Percentiles rank a stretch among this genome's conserved stretches.
Evolutionary conservation across 2,113 vertebrate species (phyloP).

Genomic region (Microcebus jonahi): DNA sequence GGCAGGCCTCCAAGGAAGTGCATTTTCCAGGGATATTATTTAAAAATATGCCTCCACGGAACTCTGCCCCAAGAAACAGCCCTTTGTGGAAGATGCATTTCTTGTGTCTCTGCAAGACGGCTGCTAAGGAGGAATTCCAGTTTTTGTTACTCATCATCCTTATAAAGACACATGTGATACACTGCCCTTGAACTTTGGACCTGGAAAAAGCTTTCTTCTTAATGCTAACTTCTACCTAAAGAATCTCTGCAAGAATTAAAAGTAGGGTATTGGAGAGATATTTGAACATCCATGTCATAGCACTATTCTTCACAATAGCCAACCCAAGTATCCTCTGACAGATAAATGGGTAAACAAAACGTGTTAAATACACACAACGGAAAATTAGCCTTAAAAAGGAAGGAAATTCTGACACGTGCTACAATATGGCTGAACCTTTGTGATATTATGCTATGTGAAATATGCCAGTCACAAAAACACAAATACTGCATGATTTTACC

Average conservation of each 20-base stretch:
- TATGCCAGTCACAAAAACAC: background rate
- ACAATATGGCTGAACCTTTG: background rate
- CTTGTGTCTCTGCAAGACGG: background rate
- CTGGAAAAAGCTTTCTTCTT: background rate
- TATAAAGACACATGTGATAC: background rate
- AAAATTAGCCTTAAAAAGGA: background rate
- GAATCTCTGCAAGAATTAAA: background rate
- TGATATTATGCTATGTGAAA: background rate
- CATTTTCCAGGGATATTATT: background rate
- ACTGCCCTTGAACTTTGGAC: background rate
- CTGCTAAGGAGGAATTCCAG: background rate
- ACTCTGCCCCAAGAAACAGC: background rate
- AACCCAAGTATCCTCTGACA: background rate
- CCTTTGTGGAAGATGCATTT: background rate
- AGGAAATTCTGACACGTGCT: background rate
- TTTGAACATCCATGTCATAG: background rate
- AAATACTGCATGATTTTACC: background rate
- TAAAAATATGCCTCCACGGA: background rate
- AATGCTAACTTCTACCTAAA: background rate
- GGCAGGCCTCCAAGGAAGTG: background rate
- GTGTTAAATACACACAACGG: rapidly evolving
- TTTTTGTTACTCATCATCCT: background rate
- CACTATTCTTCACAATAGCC: background rate
- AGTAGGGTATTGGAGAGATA: background rate
- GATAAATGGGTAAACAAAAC: background rate